Evolutionary conservation across 2,888 invertebrate species (phyloP), one percentile per base, ranked within the genome.

Genomic region (Syrphus vitripennis): DNA sequence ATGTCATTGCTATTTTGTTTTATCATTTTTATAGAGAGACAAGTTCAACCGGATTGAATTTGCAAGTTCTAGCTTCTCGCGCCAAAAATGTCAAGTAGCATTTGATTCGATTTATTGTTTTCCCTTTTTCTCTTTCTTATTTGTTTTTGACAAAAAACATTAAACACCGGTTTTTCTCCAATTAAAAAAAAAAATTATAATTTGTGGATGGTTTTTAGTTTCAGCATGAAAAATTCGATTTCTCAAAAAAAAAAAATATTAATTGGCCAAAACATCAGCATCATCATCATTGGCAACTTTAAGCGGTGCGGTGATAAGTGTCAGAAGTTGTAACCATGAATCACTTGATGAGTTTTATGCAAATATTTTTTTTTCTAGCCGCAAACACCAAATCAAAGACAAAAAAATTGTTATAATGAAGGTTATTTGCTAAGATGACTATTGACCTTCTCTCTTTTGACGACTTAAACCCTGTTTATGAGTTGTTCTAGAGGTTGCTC

Each of bases 51-150:
- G 65, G 26, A 26, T 26, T 14, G 45, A 78, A 74, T 59, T 37
- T 34, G 29, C 59, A 21, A 4, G 21, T 63, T 83, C 74, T 74
- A 74, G 74, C 83, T 63, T 83, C 74, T 74, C 79, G 74, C 83
- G 83, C 79, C 79, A 83, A 83, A 83, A 79, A 48, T 37, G 21
- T 37, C 40, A 48, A 61, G 12, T 24, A 14, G 3, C 24, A 34
- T 19, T 19, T 40, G 45, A 78, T 55, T 53, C n/a, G 34, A 61
- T 69, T 37, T 61, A 34, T 75, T 26, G 61, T 29, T 65, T 9
- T 31, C 21, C 50, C 14, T 0, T n/a, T n/a, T n/a, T 53, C 40
- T 67, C 65, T 55, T 19, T 57, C 40, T 42, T 16, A n/a, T 37
- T 57, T 42, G 34, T 21, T 37, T 34, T 59, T 4, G 19, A 37